phyloP scores from a whole-genome alignment of 2,113 vertebrate species.

The Tichodroma muraria region DNA sequence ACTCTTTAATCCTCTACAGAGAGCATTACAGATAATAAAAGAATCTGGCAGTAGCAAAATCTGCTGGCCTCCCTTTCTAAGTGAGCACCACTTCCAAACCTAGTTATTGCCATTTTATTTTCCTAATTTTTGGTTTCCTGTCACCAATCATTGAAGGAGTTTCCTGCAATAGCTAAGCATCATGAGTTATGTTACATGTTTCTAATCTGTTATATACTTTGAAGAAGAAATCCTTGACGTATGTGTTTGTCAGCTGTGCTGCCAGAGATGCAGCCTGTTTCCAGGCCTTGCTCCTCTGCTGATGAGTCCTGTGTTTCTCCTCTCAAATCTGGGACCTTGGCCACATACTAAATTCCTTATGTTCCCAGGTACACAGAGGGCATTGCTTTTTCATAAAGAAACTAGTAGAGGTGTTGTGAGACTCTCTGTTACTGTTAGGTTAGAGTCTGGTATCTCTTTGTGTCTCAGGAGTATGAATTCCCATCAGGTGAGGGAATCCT shows the following conservation, averaged over 20 bases:
- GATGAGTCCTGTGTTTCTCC: neutral
- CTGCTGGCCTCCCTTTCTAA: neutral
- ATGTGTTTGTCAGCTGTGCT: neutral
- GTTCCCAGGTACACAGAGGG: neutral
- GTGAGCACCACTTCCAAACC: neutral
- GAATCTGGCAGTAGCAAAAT: neutral
- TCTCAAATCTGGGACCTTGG: neutral
- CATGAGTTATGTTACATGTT: neutral
- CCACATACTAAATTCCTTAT: neutral
- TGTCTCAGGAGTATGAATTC: neutral
- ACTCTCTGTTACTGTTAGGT: fast-evolving
- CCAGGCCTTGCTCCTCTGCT: neutral
- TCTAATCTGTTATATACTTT: neutral
- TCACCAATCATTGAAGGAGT: neutral
- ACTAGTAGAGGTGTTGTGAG: neutral
- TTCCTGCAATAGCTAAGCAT: neutral
- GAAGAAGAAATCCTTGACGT: neutral
- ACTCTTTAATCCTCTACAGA: neutral
- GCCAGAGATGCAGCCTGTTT: neutral
- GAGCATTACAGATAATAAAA: neutral
- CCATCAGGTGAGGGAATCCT: neutral
- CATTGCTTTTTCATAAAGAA: neutral
- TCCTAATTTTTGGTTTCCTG: neutral
- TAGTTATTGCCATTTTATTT: neutral
- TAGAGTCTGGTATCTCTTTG: neutral